Conservation (phyloP, 1,140 invertebrate species). For the Megalopta genalis region DNA sequence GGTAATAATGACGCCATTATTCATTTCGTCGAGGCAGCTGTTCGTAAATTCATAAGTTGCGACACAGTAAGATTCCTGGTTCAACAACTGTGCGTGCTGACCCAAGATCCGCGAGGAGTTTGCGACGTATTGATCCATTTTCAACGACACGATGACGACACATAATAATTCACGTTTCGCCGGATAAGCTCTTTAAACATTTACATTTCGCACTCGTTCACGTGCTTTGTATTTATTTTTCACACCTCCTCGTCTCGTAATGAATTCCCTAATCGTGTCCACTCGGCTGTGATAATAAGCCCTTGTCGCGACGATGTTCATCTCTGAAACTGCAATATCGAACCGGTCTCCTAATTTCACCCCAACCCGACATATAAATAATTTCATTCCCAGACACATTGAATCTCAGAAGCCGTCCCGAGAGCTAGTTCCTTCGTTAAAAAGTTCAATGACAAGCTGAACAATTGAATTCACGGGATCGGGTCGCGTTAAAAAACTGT, state of each 20-base stretch:
- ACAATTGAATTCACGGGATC: neutral
- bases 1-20: slow-evolving; percentile 18
- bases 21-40: slow-evolving; percentile 1
- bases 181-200: slow-evolving; percentile 5
- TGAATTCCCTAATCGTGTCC: too few relatives aligned
- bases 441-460: neutral
- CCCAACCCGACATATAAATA: neutral
- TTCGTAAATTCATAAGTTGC: slow-evolving; percentile 38
- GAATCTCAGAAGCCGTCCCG: neutral
- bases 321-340: neutral
- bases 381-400: neutral
- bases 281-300: neutral
- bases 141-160: slow-evolving; percentile 1
- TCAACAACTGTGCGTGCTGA: slow-evolving; percentile 13
- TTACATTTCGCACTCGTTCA: neutral
- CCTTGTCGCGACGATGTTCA: neutral
- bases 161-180: slow-evolving; percentile 7
- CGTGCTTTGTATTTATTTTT: neutral
- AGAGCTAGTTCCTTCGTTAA: neutral
- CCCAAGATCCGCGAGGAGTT: slow-evolving; percentile 7
- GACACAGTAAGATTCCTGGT: slow-evolving; percentile 7
- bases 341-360: neutral
- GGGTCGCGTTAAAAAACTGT: neutral
- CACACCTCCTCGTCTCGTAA: neutral
- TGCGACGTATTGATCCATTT: slow-evolving; percentile 22